Evolutionary conservation across 2,888 invertebrate genomes (phyloP).

Genomic region (Scaptomyza caliginosa): DNA sequence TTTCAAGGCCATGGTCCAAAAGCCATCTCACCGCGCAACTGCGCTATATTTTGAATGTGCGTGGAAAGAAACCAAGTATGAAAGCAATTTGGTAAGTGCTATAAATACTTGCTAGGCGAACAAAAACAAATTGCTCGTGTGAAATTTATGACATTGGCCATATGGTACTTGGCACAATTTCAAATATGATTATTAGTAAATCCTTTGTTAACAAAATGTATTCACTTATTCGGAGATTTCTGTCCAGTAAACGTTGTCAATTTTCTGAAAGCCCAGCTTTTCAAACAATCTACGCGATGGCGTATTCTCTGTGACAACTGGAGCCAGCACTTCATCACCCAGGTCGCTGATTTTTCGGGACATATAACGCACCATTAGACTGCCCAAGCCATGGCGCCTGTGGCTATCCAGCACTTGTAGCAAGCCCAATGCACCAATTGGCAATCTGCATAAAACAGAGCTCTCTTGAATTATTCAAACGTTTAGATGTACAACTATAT

Average conservation of each 20-base stretch:
- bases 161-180: background rate
- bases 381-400: conserved; percentile 77
- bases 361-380: conserved; percentile 69
- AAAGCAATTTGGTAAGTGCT: background rate
- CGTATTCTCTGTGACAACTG: conserved; percentile 67
- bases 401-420: conserved; percentile 76
- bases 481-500: too few species aligned
- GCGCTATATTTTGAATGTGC: background rate
- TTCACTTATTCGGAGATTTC: too few species aligned
- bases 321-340: conserved; percentile 69
- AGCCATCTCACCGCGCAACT: background rate
- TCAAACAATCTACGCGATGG: conserved; percentile 79
- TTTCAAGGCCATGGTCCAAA: conserved; percentile 9
- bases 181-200: background rate
- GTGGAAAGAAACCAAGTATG: background rate
- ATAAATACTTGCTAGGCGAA: conserved; percentile 13
- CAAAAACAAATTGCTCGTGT: background rate
- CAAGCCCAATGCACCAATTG: conserved; percentile 71
- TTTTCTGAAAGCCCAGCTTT: conserved; percentile 73
- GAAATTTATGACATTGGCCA: background rate
- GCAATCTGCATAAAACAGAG: conserved; percentile 61
- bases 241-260: conserved; percentile 73
- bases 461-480: too few species aligned
- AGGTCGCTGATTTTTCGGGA: conserved; percentile 64
- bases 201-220: too few species aligned